Conservation (phyloP, 2,888 invertebrate species). For the Globia sparganii region DNA sequence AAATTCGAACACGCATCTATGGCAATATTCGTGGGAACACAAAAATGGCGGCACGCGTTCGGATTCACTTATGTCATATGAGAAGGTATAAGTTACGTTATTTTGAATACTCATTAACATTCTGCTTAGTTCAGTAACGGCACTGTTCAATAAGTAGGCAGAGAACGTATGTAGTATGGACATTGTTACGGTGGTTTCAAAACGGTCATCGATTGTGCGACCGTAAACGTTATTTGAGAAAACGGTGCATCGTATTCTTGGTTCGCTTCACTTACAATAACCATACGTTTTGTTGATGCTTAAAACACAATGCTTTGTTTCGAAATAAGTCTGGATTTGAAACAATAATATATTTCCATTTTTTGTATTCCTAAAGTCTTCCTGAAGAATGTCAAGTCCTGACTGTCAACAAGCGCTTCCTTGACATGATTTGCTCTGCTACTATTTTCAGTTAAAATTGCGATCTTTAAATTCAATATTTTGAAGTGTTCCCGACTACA, state of each 20-base stretch:
- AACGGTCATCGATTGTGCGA: slow-evolving; percentile 59
- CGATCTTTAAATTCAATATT: not conserved
- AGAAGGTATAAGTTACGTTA: slow-evolving; percentile 47
- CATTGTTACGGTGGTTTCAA: slow-evolving; percentile 67
- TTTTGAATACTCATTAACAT: slow-evolving; percentile 69
- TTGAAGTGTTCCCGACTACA: not conserved
- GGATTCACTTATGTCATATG: slow-evolving; percentile 52
- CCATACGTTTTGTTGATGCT: slow-evolving; percentile 17
- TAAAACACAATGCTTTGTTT: slow-evolving; percentile 15
- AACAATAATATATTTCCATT: slow-evolving; percentile 1
- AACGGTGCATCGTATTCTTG: slow-evolving; percentile 56
- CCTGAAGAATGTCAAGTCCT: not conserved
- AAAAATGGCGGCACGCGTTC: slow-evolving; percentile 60
- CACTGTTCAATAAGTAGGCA: slow-evolving; percentile 65
- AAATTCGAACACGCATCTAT: slow-evolving; percentile 52
- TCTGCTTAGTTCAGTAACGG: slow-evolving; percentile 68
- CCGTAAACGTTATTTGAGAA: slow-evolving; percentile 56
- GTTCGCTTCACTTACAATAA: slow-evolving; percentile 20
- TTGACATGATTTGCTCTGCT: not conserved
- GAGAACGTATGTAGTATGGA: slow-evolving; percentile 57
- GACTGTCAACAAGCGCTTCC: not conserved
- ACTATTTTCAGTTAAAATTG: not conserved
- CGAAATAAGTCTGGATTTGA: not conserved
- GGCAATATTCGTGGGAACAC: slow-evolving; percentile 64
- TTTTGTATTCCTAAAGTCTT: not conserved